Evolutionary conservation across 2,113 vertebrate species (phyloP).

Genomic region (Podilymbus podiceps): DNA sequence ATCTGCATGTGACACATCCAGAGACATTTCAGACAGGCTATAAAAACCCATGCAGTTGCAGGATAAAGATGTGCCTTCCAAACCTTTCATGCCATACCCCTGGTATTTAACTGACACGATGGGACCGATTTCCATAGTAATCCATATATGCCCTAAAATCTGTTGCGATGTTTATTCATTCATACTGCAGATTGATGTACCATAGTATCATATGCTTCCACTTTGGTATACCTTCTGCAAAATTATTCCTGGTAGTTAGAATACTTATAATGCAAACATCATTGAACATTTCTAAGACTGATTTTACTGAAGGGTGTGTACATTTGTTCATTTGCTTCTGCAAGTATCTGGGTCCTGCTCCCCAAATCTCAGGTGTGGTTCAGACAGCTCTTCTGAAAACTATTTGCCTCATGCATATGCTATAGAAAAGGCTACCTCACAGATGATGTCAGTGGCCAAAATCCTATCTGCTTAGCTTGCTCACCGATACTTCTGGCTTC

Average conservation of each 20-base stretch:
- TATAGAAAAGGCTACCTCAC: background rate
- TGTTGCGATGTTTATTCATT: background rate
- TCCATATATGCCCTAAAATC: background rate
- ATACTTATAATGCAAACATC: background rate
- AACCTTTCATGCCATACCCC: background rate
- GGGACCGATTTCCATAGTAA: background rate
- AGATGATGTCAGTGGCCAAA: background rate
- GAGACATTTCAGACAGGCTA: background rate
- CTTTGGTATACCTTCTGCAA: background rate
- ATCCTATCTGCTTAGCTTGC: background rate
- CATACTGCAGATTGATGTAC: background rate
- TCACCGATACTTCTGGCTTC: background rate
- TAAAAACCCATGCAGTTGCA: background rate
- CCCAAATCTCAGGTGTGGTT: background rate
- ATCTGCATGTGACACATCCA: background rate
- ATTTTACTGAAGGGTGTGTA: background rate
- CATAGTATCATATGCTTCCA: background rate
- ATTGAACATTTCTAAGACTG: background rate
- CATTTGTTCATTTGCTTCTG: background rate
- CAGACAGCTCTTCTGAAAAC: background rate
- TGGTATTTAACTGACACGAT: accelerated
- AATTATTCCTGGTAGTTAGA: background rate
- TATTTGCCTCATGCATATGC: background rate
- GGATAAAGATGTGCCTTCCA: background rate
- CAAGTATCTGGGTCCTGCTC: background rate